Evolutionary conservation across 1,140 invertebrate species (phyloP).

Genomic region (Potamilus streckersoni): DNA sequence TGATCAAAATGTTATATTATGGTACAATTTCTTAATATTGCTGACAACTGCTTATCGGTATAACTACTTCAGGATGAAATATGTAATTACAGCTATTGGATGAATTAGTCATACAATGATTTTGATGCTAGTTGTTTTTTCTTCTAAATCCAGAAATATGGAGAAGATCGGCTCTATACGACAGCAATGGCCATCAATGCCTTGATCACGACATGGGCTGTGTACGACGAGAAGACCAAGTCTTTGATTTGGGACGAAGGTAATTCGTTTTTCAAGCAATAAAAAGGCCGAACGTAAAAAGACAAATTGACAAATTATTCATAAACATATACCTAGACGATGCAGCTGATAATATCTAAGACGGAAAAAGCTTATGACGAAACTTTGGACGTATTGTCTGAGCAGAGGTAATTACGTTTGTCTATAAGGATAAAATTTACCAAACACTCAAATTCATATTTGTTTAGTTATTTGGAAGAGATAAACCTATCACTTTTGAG

Average conservation of each 20-base stretch:
- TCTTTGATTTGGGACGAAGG: constrained; percentile 27
- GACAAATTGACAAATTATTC: too few species aligned
- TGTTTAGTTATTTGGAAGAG: constrained; percentile 28
- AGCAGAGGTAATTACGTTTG: background rate
- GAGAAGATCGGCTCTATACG: constrained; percentile 55
- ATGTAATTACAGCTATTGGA: too few species aligned
- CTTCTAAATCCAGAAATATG: constrained; percentile 31
- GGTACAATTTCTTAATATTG: too few species aligned
- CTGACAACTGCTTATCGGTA: too few species aligned
- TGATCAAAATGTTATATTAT: background rate
- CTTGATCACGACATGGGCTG: constrained; percentile 47
- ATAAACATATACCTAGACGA: too few species aligned
- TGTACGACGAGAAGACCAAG: constrained; percentile 36
- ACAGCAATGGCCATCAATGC: constrained; percentile 55
- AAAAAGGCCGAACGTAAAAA: too few species aligned
- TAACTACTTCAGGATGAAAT: too few species aligned
- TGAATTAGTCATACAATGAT: background rate
- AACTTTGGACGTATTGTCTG: too few species aligned
- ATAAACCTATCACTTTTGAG: constrained; percentile 53
- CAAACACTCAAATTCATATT: background rate
- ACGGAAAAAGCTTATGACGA: too few species aligned
- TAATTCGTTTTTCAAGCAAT: background rate
- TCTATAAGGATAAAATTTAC: background rate
- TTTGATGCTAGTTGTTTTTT: background rate
- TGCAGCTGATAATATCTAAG: too few species aligned